Base-by-base conservation (phyloP, 2,797 vertebrate genomes). In the Bradypus variegatus region DNA sequence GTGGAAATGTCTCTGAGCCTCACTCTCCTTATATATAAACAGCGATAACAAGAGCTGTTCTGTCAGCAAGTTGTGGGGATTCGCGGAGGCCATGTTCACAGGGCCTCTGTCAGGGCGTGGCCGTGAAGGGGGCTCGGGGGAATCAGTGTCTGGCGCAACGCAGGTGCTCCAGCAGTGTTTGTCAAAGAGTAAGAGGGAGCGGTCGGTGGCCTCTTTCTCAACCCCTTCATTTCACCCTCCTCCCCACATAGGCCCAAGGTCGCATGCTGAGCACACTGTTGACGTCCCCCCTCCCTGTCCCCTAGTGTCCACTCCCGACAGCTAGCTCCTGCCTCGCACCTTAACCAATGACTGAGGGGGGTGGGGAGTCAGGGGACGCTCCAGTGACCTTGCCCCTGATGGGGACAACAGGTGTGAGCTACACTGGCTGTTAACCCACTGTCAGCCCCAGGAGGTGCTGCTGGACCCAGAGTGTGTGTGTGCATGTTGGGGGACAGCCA, bases 21-120 rank as follows among this genome's bases (percentile, higher is more conserved):
- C 45, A 16, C 18, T 33, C 13, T 50, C 55, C 25, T 38, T 29
- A 27, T 41, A 41, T 45, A 14, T 50, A 48, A 58, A 29, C 12
- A 48, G 55, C 0, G 16, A 21, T 11, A 15, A 48, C 36, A 27
- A 9, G 10, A 31, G 18, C 0, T 33, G 82, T 48, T 65, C 65
- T 55, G 77, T 33, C 41, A 48, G 41, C 0, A 4, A 45, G 81
- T 31, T n/a, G 25, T 18, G 9, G 10, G 36, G 6, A 18, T 5
- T 41, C 23, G 27, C 10, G 6, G 10, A 62, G 70, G 65, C 31
- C 15, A 1, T 13, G 8, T 27, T 21, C 25, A 38, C 64, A 2
- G 76, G 29, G 58, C 0, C 69, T 10, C 7, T 1, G 48, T 38
- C 21, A 6, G 62, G 53, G 23, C 53, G 15, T 0, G 0, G 58